Base-by-base conservation (phyloP, 1,140 invertebrate genomes). In the Drosophila auraria region DNA sequence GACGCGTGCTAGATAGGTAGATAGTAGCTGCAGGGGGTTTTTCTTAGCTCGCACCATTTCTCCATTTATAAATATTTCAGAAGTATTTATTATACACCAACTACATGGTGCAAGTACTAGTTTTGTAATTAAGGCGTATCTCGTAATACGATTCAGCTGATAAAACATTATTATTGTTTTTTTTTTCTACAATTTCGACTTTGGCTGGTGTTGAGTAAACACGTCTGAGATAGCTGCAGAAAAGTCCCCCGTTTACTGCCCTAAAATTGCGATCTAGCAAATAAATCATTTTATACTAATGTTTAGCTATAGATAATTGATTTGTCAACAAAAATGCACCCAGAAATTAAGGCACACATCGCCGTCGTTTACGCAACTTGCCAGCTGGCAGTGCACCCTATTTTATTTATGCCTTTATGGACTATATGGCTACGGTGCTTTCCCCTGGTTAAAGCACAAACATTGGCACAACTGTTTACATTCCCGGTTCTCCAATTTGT, bases 211-310 rank as follows among this genome's bases (percentile, higher is more conserved):
- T 50, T 36, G 36, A 66, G 56, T 40, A 50, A 12, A 38, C 36
- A 38, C 4, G n/a, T 23, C 2, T 45, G 33, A 53, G 71, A 74
- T 74, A 74, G 20, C 56, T 73, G 27, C 56, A 61, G 47, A 74
- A 74, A 49, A 74, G 72, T 68, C 72, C 70, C 70, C 70, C 70
- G 70, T 73, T 73, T 33, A 60, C 38, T 38, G 68, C 54, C 54
- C 54, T 60, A 73, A 73, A 61, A 61, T 60, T 17, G 69, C 50
- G 56, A 73, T 61, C 30, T 45, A 38, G 56, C 30, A 73, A 74
- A 74, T 74, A 74, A 74, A 74, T 74, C 56, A 74, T 73, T 60
- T 53, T 38, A 51, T 53, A 57, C 38, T 56, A 42, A 63, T 44
- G 7, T 57, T 9, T 17, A 38, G 17, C 25, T 47, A 65, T 12